Evolutionary conservation across 1,140 invertebrate species (phyloP).

Genomic region (Macrotrachela quadricornifera): DNA sequence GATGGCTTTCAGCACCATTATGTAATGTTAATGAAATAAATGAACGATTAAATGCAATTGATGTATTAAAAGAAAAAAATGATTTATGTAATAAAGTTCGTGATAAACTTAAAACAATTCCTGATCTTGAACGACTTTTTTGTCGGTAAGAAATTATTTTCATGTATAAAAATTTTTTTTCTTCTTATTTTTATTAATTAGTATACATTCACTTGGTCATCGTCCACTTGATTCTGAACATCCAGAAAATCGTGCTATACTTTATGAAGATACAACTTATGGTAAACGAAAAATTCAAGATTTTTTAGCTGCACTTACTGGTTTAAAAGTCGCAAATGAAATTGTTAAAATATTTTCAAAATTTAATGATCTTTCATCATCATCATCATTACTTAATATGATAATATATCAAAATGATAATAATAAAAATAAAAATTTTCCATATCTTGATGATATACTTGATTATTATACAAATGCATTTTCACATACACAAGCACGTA

Average conservation of each 20-base stretch:
- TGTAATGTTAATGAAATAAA: conserved; percentile 52
- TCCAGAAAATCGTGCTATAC: conserved; percentile 70
- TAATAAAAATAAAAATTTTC: conserved; percentile 43
- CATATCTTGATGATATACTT: conserved; percentile 40
- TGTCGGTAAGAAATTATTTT: too few relatives aligned
- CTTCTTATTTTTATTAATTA: too few relatives aligned
- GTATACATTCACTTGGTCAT: conserved; percentile 66
- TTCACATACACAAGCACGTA: conserved; percentile 61
- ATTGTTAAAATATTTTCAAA: too few relatives aligned
- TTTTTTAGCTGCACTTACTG: conserved; percentile 55
- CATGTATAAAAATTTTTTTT: too few relatives aligned
- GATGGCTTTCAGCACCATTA: conserved; percentile 78
- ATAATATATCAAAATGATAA: conserved; percentile 6
- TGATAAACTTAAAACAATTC: conserved; percentile 46
- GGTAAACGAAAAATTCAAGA: conserved; percentile 70
- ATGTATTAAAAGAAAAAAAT: conserved; percentile 31
- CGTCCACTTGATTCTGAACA: conserved; percentile 42
- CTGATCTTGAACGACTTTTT: conserved; percentile 79
- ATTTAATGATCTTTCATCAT: too few relatives aligned
- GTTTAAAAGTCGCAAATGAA: conserved; percentile 44
- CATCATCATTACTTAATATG: too few relatives aligned
- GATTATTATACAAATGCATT: conserved; percentile 34
- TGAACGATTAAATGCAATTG: conserved; percentile 57
- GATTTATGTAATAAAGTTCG: conserved; percentile 34
- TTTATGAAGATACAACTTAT: conserved; percentile 69